These are phyloP conservation scores for Tenthredo notha DNA, from an alignment of 2,888 invertebrate genomes.

Conservation along the genomic window DNA sequence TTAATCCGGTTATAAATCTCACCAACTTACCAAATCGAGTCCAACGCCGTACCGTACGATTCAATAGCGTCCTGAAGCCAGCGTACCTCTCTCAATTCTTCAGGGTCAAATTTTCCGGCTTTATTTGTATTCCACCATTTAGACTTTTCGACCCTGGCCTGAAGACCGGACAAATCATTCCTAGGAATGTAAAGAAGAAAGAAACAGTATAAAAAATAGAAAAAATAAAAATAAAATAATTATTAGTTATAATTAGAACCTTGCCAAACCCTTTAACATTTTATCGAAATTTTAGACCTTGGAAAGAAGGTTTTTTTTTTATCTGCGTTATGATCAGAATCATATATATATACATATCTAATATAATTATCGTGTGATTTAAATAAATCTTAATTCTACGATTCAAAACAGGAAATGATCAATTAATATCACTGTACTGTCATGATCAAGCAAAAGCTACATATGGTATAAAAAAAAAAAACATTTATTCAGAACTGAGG, in stretches of 20 bases:
- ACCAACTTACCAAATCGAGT: slow-evolving; percentile 68
- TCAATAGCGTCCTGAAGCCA: slow-evolving; percentile 72
- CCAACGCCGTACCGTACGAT: slow-evolving; percentile 68
- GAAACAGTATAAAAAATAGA: not conserved
- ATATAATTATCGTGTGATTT: not conserved
- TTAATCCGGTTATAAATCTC: not conserved
- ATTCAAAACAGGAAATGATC: not conserved
- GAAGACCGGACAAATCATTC: slow-evolving; percentile 67
- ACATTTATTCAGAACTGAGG: slow-evolving; percentile 36
- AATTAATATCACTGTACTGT: not conserved
- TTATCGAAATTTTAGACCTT: not conserved
- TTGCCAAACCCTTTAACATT: not conserved
- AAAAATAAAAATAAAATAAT: too few relatives aligned
- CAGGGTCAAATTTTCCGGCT: slow-evolving; percentile 66
- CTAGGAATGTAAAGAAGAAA: slow-evolving; percentile 58
- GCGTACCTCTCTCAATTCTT: slow-evolving; percentile 70
- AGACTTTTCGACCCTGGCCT: slow-evolving; percentile 69
- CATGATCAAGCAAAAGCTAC: not conserved
- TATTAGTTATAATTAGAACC: too few relatives aligned
- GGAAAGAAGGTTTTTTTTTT: not conserved
- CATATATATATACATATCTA: not conserved
- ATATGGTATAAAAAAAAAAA: too few relatives aligned
- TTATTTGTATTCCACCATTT: slow-evolving; percentile 68
- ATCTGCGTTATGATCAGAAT: not conserved
- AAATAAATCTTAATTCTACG: not conserved